Base-by-base conservation (phyloP, 2,888 invertebrate species). In the Hemistola chrysoprasaria region DNA sequence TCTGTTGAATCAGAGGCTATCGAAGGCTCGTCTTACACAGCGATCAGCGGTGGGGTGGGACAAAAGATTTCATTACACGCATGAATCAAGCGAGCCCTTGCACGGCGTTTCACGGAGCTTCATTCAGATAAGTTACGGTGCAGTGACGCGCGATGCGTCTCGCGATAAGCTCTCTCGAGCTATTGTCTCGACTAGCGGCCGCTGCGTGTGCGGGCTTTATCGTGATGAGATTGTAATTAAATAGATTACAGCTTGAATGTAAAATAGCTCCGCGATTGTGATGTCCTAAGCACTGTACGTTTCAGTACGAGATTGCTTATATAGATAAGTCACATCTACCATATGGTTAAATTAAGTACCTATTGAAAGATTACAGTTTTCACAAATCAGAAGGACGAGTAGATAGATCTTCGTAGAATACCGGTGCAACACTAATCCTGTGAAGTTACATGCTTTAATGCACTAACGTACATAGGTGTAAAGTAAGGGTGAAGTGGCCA, bases 61-160 rank as follows among this genome's bases (percentile, higher is more conserved):
- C 85, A 85, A 88, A 82, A 86, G 86, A 87, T 84, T 85, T 86
- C 87, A 88, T 88, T 88, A 86, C 79, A 87, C 87, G 86, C 85
- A 84, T 86, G 87, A 84, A 87, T 85, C 84, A 84, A 85, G 79
- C 76, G 50, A 52, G 52, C 48, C 40, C 39, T 36, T 35, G 39
- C 31, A 59, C 49, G 56, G 61, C 56, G 67, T 59, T 64, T 56
- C 50, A 51, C 59, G 59, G 48, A 56, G 51, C 52, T 59, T 62
- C 61, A 62, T 62, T 66, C 67, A 62, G 76, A 73, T 78, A 77
- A 70, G 66, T 59, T 58, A 56, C 65, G 65, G 75, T 72, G 77
- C 77, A 77, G 68, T 75, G 75, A 72, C 72, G 75, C 76, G 76
- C 70, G 76, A 77, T 77, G 63, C 62, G 59, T 65, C 59, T 51